Evolutionary conservation across 2,888 invertebrate species (phyloP).

Genomic region (Mesorhabditis sp.): DNA sequence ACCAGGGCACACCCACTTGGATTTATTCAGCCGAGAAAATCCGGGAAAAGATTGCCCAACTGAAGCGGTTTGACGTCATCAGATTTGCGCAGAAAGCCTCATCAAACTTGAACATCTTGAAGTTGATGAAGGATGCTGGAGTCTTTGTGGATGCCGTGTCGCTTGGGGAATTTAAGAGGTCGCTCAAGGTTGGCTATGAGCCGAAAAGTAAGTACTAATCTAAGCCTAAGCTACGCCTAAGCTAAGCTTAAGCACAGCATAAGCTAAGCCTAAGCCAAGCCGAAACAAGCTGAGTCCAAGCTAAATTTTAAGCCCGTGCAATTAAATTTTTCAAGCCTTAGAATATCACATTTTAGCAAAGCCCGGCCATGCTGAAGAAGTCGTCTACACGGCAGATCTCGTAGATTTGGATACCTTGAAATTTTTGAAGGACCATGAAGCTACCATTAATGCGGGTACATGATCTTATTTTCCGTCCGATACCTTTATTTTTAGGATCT

Average conservation of each 20-base stretch:
- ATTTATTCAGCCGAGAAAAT: constrained; percentile 1
- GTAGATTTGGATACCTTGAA: not conserved
- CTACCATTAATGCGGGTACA: no score
- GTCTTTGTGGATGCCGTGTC: not conserved
- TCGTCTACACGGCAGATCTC: not conserved
- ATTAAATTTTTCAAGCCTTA: no score
- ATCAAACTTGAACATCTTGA: not conserved
- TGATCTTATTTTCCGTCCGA: no score
- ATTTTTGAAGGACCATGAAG: no score
- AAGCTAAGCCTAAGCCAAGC: not conserved
- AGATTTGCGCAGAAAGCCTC: not conserved
- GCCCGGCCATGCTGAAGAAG: not conserved
- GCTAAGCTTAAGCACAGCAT: not conserved
- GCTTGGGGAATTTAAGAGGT: not conserved
- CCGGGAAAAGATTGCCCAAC: not conserved
- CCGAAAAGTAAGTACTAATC: not conserved
- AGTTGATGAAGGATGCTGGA: not conserved
- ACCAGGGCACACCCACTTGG: not conserved
- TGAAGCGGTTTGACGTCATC: constrained; percentile 1
- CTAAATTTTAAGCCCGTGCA: not conserved
- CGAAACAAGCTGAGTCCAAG: not conserved
- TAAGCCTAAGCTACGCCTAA: not conserved
- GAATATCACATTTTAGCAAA: not conserved
- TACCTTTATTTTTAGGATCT: not conserved
- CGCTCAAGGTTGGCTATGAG: not conserved